Conservation (phyloP, 2,797 vertebrate species). For the Peromyscus attwateri region DNA sequence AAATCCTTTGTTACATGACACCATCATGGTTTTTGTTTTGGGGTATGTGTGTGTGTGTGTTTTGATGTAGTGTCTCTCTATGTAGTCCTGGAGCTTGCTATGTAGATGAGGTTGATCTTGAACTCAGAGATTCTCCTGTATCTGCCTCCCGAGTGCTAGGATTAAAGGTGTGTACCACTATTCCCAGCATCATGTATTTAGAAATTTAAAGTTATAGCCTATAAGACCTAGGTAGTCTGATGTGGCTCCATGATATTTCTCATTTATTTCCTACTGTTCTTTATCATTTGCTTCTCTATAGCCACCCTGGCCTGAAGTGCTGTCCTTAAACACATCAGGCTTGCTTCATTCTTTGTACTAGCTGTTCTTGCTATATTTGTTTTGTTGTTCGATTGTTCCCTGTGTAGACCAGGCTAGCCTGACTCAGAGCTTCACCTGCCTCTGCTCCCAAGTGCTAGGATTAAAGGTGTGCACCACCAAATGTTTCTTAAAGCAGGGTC, state of each 20-base stretch:
- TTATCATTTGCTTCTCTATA: background rate
- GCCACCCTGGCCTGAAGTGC: background rate
- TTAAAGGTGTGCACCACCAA: background rate
- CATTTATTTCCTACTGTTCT: background rate
- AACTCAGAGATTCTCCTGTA: background rate
- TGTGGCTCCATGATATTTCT: background rate
- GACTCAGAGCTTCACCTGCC: background rate
- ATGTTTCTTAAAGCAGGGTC: background rate
- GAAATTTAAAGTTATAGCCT: background rate
- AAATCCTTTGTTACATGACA: slow-evolving; percentile 2
- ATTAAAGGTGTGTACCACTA: background rate
- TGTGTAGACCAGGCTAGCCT: background rate
- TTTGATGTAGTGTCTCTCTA: background rate
- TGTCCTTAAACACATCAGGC: background rate
- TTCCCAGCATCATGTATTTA: background rate
- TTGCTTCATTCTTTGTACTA: background rate
- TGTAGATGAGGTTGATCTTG: background rate
- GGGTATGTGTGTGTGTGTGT: too few species aligned
- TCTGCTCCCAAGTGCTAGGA: background rate
- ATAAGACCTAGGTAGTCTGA: background rate
- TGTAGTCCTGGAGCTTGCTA: background rate
- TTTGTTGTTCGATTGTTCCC: background rate
- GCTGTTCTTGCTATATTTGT: background rate
- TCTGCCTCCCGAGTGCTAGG: background rate
- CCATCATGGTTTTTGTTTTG: too few species aligned